Evolutionary conservation across 2,888 invertebrate species (phyloP), one percentile per base, ranked within the genome.

Genomic region (Periphyllus acericola): DNA sequence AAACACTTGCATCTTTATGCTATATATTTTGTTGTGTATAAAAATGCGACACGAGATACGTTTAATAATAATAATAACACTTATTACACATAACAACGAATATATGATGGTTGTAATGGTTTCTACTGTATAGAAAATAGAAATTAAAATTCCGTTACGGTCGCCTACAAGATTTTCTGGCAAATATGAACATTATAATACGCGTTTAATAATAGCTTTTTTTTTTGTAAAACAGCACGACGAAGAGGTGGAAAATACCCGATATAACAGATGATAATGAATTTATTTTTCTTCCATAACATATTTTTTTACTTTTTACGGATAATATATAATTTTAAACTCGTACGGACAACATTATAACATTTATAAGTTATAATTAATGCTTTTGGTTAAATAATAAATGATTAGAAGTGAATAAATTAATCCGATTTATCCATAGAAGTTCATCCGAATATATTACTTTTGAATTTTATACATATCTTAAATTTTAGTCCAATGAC

Each of bases 101-200:
- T 76, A 6, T 68, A 68, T 29, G 11, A 4, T n/a, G 25, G 32
- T 52, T 3, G 8, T 78, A 19, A 29, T 29, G 19, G 52, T 52
- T 29, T 17, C 5, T 14, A 25, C 19, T 29, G 34, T 55, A 60
- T 74, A 40, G 36, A 83, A 83, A 83, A 60, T 74, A 40, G 36
- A 83, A 83, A 83, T 75, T 83, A 75, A 83, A 75, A 83, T 83
- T 83, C 83, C 75, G 83, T 75, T 75, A 83, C 83, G 83, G 83
- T 60, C 36, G 40, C 21, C 40, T n/a, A n/a, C 19, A 74, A 83
- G 19, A 40, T 74, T 83, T 74, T 74, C 36, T 19, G 34, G 60
- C 79, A 60, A 83, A 74, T 36, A 55, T n/a, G 34, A 19, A 19
- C n/a, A 32, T 68, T 40, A 9, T 81, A 29, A 34, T 71, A 83